These are phyloP conservation scores for Oreamnos americanus DNA, from an alignment of 2,113 vertebrate species.

Conservation along the genomic window DNA sequence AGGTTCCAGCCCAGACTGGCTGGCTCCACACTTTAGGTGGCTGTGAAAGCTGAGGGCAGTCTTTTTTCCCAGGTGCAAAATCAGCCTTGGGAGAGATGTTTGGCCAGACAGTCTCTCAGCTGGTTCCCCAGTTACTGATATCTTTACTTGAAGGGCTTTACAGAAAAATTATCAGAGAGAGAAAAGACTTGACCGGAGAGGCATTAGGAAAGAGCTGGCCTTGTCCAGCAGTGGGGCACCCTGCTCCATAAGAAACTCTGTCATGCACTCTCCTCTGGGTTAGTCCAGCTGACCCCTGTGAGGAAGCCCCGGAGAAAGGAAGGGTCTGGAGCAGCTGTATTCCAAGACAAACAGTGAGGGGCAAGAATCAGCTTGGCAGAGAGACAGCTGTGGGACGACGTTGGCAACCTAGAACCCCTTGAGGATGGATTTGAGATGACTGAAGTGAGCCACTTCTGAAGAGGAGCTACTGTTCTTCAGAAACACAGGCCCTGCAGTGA, in stretches of 20 bases:
- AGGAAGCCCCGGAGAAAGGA: neutral
- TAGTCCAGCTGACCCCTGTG: rapidly evolving
- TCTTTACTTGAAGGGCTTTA: neutral
- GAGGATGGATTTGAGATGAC: neutral
- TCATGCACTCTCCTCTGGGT: rapidly evolving
- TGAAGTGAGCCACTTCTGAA: neutral
- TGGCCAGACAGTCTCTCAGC: neutral
- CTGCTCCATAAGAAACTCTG: neutral
- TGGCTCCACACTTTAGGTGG: neutral
- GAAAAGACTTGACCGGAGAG: neutral
- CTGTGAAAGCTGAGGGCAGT: neutral
- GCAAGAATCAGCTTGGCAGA: neutral
- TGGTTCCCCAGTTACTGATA: neutral
- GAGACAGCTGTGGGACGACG: too few species aligned
- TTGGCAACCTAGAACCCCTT: neutral
- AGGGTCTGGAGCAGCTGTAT: neutral
- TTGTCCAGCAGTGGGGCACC: neutral
- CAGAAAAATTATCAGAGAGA: neutral
- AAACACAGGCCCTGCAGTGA: too few species aligned
- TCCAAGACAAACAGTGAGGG: neutral
- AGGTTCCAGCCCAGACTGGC: neutral
- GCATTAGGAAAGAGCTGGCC: neutral
- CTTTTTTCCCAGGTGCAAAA: neutral
- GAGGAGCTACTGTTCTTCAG: neutral
- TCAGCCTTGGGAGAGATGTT: neutral